Evolutionary conservation across 2,113 vertebrate species (phyloP).

Genomic region (Austrofundulus limnaeus): DNA sequence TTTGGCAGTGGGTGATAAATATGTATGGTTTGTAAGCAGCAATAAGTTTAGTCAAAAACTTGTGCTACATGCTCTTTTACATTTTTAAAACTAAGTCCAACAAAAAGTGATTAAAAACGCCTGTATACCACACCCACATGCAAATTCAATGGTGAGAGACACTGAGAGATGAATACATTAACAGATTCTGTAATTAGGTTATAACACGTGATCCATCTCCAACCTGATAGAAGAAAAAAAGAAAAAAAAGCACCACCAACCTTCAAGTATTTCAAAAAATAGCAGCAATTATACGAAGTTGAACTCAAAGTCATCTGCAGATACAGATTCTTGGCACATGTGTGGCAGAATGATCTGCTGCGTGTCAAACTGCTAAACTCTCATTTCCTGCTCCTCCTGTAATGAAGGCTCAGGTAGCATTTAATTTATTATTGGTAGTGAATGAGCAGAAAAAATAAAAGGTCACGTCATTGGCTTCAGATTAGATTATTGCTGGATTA

Average conservation of each 20-base stretch:
- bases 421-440: not conserved
- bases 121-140: not conserved
- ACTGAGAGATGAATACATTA: constrained; percentile 30
- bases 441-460: not conserved
- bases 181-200: constrained; percentile 30
- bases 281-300: constrained; percentile 9
- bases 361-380: constrained; percentile 40
- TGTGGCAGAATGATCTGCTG: constrained; percentile 6
- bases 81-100: constrained; percentile 8
- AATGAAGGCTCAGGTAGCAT: not conserved
- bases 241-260: not conserved
- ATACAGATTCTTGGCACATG: constrained; percentile 18
- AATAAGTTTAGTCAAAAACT: not conserved
- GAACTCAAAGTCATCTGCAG: constrained; percentile 1
- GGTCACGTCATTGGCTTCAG: not conserved
- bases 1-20: not conserved
- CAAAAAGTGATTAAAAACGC: not conserved
- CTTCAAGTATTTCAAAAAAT: not conserved
- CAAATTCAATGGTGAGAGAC: constrained; percentile 17
- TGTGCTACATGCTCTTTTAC: not conserved
- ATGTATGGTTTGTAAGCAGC: not conserved
- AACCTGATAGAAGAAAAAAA: not conserved
- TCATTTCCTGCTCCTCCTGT: constrained; percentile 35
- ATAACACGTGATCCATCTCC: constrained; percentile 4
- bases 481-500: no score